Evolutionary conservation across 2,797 vertebrate species (phyloP), one percentile per base, ranked within the genome.

Genomic region (Iguana delicatissima): DNA sequence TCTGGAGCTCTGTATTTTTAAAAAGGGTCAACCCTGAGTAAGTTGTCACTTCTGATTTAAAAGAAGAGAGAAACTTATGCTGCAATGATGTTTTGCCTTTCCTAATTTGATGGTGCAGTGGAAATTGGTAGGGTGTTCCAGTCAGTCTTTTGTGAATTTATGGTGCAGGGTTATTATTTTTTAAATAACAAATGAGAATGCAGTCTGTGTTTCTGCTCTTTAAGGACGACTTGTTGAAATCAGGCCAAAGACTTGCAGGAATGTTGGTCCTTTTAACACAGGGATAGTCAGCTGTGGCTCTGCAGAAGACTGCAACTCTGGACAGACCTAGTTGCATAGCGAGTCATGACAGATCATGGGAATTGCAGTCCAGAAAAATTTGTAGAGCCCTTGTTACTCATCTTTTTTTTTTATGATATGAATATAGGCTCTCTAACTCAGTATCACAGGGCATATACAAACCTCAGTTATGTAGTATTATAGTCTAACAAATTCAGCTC

Each of bases 1-100:
- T 3, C 72, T 74, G 2, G 12, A 69, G n/a, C 74, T 74, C 57
- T 80, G 29, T 84, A 72, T 79, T 91, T 90, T 69, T 46, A 82
- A 79, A 6, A 26, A 14, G 84, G 55, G 55, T 80, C 86, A 69
- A 79, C 52, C 67, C 77, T 89, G 52, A 1, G 1, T 24, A 86
- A 69, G 46, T 26, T 57, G 74, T 64, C 87, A 6, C 16, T 46
- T 79, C 24, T 80, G 22, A 55, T 88, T 52, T 55, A 26, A 59
- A 91, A 76, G 2, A 1, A 52, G 35, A 80, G 35, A 10, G 62
- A 24, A 22, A 13, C 8, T 50, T 72, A 67, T 20, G 42, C 80
- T 77, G 18, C 84, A 46, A 1, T 16, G 26, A 72, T 42, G 12
- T 85, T 57, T 80, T 89, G 12, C 29, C 16, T 57, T 50, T 14